Conservation (phyloP, 1,140 invertebrate species). For the Papilio xuthus region DNA sequence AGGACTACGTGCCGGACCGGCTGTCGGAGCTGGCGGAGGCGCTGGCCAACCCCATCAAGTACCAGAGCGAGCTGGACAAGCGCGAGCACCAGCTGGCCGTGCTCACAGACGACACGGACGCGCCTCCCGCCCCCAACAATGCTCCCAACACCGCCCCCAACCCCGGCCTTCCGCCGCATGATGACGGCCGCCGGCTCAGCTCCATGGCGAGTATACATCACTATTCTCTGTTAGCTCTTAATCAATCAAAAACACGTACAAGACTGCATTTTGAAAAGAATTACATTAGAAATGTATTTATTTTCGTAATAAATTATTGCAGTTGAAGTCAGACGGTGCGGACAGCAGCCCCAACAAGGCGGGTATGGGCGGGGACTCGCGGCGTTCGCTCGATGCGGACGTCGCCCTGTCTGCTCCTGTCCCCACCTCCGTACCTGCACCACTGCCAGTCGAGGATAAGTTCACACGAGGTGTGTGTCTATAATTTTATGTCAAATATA, state of each 20-base stretch:
- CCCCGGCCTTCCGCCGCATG: slow-evolving; percentile 11
- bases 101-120: slow-evolving; percentile 91
- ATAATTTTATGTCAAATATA: no score
- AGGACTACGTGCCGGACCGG: slow-evolving; percentile 97
- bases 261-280: no score
- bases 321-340: slow-evolving; percentile 46
- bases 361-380: slow-evolving; percentile 31
- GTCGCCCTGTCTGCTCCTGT: neutral
- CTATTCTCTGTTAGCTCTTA: neutral
- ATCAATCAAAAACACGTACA: neutral
- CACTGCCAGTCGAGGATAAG: slow-evolving; percentile 1
- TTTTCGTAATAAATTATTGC: slow-evolving; percentile 11
- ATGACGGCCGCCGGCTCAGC: neutral
- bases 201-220: neutral
- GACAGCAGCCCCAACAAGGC: slow-evolving; percentile 57
- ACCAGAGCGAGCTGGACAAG: slow-evolving; percentile 96
- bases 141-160: slow-evolving; percentile 2
- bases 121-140: slow-evolving; percentile 42
- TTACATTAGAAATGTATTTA: neutral
- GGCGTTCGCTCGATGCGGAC: neutral
- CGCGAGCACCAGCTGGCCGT: slow-evolving; percentile 94
- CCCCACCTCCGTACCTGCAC: slow-evolving; percentile 5
- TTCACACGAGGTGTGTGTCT: slow-evolving; percentile 11
- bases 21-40: slow-evolving; percentile 97
- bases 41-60: slow-evolving; percentile 98